Percentiles rank a stretch among this genome's conserved stretches.
Evolutionary conservation across 35 echinoderm and acorn worm genomes (phyloP).

Genomic region (Lytechinus variegatus): DNA sequence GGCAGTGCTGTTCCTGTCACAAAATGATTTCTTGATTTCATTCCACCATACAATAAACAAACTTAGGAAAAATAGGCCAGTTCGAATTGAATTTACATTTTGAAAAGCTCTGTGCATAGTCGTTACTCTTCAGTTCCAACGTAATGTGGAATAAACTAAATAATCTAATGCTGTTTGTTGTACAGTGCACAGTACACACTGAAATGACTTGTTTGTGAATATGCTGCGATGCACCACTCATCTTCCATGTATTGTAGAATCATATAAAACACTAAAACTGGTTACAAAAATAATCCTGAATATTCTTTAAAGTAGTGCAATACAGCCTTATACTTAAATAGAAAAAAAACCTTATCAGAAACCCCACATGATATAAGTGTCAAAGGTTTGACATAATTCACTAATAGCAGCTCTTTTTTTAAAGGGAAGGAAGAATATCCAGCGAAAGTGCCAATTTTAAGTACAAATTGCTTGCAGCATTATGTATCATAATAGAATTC

Average conservation of each 20-base stretch:
- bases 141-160: background rate
- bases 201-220: background rate
- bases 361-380: background rate
- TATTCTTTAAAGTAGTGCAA: background rate
- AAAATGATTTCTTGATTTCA: background rate
- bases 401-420: background rate
- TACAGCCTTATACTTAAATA: background rate
- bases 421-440: background rate
- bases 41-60: background rate
- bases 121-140: background rate
- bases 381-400: background rate
- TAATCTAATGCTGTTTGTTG: background rate
- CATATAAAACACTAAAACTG: background rate
- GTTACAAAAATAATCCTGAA: background rate
- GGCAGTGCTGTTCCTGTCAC: background rate
- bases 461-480: conserved; percentile 28
- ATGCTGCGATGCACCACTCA: background rate
- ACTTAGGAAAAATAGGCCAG: background rate
- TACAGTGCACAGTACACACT: background rate
- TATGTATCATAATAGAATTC: conserved; percentile 8
- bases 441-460: background rate
- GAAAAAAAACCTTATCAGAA: background rate
- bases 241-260: background rate
- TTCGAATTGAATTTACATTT: background rate
- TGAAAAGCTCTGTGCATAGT: background rate